These are phyloP conservation scores for Leptothorax acervorum DNA, from an alignment of 2,888 invertebrate species.

Conservation along the genomic window DNA sequence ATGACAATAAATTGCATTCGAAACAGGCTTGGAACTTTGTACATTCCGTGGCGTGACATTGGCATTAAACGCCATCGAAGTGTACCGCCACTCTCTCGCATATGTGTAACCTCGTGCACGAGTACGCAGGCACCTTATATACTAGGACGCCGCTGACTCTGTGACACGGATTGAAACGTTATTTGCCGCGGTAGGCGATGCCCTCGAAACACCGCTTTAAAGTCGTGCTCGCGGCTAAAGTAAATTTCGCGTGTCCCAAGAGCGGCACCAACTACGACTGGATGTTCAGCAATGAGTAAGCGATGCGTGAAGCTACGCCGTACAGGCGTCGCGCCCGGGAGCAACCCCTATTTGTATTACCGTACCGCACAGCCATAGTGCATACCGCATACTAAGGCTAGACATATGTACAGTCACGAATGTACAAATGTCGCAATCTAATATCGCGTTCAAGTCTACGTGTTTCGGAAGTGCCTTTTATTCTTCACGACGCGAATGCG, in stretches of 20 bases:
- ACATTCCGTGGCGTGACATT: slow-evolving; percentile 59
- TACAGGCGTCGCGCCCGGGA: slow-evolving; percentile 69
- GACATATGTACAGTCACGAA: slow-evolving; percentile 50
- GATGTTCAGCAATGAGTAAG: slow-evolving; percentile 78
- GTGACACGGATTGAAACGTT: slow-evolving; percentile 68
- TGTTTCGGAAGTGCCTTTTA: slow-evolving; percentile 39
- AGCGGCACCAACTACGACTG: slow-evolving; percentile 68
- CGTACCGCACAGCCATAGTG: slow-evolving; percentile 67
- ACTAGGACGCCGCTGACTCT: slow-evolving; percentile 38
- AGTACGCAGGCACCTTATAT: slow-evolving; percentile 7
- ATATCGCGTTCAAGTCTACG: slow-evolving; percentile 45
- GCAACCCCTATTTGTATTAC: slow-evolving; percentile 75
- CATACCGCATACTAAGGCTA: slow-evolving; percentile 68
- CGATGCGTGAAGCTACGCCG: slow-evolving; percentile 78
- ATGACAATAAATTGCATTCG: slow-evolving; percentile 40
- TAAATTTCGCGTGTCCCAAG: slow-evolving; percentile 76
- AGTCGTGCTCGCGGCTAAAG: slow-evolving; percentile 73
- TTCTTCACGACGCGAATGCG: slow-evolving; percentile 23
- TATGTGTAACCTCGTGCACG: background rate
- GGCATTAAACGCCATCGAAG: slow-evolving; percentile 59
- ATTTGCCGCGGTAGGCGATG: slow-evolving; percentile 64
- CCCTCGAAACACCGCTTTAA: slow-evolving; percentile 66
- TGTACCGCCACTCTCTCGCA: slow-evolving; percentile 6
- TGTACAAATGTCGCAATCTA: slow-evolving; percentile 58
- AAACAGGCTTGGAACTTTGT: slow-evolving; percentile 37